Evolutionary conservation across 2,113 vertebrate genomes (phyloP), one percentile per base, ranked within the genome.

Genomic region (Chaenogobius annularis): DNA sequence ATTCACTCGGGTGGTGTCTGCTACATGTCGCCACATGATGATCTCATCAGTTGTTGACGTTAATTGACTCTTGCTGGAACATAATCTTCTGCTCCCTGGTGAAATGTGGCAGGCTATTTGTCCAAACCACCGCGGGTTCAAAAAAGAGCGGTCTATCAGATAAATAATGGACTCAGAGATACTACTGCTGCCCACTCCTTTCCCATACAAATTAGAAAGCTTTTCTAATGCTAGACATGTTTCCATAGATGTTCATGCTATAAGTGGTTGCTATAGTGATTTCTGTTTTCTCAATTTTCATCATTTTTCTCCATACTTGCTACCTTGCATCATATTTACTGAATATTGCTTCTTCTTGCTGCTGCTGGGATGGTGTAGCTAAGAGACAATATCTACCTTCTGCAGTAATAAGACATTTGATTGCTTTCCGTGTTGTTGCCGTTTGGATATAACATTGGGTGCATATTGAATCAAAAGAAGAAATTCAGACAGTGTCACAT

Each of bases 61-160:
- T 43, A 22, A 47, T n/a, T 65, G 50, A 35, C 10, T 55, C 58
- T 35, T 20, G 19, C 11, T 17, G 17, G 35, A 40, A 43, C 20
- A 58, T 26, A 63, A 1, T 61, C 56, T 62, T 37, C 44, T 48
- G 15, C 50, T 7, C 35, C 31, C 63, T 5, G 48, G 47, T 48
- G 68, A 50, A 50, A 52, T 40, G 12, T 54, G 65, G 48, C 50
- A 43, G 58, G 54, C 66, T 54, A 63, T 76, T 83, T 69, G 50
- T 78, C 67, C 63, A 62, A 31, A 31, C 35, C 58, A 61, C 22
- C 15, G 66, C 15, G 22, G 40, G 71, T 74, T 67, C 75, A 44
- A 20, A n/a, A 66, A 44, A 47, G 64, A 23, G 12, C 10, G 56
- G 14, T 31, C 20, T 35, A 40, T 52, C 31, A 12, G 66, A 58